Evolutionary conservation across 2,113 vertebrate genomes (phyloP).

Genomic region (Eudyptes chrysolophus): DNA sequence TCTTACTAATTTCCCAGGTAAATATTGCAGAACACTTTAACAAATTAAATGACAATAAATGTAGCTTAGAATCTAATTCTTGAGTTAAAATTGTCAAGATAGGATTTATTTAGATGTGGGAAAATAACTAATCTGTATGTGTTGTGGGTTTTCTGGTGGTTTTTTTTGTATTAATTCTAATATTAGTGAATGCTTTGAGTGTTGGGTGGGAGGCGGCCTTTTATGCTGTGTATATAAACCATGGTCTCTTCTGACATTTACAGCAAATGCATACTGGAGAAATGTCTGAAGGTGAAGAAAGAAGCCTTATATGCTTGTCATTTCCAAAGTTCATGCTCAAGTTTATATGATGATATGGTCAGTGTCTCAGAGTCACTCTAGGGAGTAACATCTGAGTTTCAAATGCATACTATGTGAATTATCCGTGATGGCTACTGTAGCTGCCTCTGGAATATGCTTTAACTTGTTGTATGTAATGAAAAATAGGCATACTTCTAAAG

Average conservation of each 20-base stretch:
- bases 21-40: not conserved
- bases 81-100: not conserved
- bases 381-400: not conserved
- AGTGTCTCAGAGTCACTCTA: not conserved
- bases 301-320: not conserved
- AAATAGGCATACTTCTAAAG: not conserved
- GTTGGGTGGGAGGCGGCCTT: not conserved
- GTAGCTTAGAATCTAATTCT: not conserved
- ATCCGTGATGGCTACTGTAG: not conserved
- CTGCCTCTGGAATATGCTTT: not conserved
- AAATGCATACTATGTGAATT: not conserved
- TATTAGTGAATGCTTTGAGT: not conserved
- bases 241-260: slow-evolving; percentile 27
- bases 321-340: not conserved
- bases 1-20: not conserved
- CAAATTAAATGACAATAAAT: not conserved
- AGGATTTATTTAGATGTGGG: not conserved
- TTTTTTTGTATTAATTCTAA: not conserved
- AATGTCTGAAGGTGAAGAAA: not conserved
- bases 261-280: not conserved
- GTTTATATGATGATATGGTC: not conserved
- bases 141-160: not conserved
- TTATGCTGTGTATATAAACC: not conserved
- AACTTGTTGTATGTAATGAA: not conserved
- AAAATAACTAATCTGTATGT: not conserved